Conservation (phyloP, 2,113 vertebrate genomes). For the Leptocoma aspasia region DNA sequence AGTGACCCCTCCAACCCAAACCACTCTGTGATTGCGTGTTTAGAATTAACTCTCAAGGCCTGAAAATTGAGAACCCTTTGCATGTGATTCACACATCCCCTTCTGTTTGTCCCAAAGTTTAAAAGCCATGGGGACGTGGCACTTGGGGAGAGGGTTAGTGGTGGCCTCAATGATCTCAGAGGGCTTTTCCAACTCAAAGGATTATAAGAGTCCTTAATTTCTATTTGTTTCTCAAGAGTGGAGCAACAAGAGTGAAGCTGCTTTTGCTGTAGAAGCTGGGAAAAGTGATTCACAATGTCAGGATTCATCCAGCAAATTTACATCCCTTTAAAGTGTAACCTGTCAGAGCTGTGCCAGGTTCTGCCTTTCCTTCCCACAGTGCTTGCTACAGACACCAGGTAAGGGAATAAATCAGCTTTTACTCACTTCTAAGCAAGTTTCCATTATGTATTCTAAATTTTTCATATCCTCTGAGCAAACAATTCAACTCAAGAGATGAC, state of each 20-base stretch:
- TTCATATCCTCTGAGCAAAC: not conserved
- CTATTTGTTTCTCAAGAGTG: not conserved
- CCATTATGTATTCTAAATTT: not conserved
- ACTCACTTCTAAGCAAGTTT: not conserved
- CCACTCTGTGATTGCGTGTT: not conserved
- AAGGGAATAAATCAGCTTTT: not conserved
- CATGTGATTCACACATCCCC: not conserved
- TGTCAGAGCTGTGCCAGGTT: not conserved
- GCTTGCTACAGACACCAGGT: not conserved
- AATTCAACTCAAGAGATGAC: not conserved
- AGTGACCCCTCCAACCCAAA: not conserved
- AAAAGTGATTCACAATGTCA: not conserved
- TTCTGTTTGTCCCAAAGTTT: not conserved
- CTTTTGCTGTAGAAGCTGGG: not conserved
- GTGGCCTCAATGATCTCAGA: not conserved
- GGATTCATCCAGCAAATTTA: not conserved
- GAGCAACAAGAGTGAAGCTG: not conserved
- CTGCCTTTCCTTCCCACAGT: not conserved
- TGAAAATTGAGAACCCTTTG: not conserved
- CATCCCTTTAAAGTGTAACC: not conserved
- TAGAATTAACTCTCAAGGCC: not conserved
- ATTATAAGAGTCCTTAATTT: not conserved
- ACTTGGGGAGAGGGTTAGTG: not conserved
- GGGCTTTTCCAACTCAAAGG: not conserved
- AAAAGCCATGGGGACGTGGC: not conserved